A percentile compares a stretch with the other conserved stretches of the same genome.
phyloP scores from a whole-genome alignment of 2,113 vertebrate species.

The Microcebus jonahi region DNA sequence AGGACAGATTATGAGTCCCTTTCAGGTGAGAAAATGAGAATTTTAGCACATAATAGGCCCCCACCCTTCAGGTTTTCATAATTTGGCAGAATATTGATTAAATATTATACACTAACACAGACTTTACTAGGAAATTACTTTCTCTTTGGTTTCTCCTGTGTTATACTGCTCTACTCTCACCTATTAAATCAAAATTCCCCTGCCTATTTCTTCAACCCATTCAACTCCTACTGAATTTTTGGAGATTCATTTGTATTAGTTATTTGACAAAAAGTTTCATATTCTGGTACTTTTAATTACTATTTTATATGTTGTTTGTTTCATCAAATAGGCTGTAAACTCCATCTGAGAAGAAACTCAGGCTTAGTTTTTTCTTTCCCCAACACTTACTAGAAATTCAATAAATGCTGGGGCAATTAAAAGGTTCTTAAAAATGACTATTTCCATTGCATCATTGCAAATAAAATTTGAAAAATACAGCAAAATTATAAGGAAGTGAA shows the following conservation, averaged over 20 bases:
- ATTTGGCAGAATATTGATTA: neutral
- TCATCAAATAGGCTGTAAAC: neutral
- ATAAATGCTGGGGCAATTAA: neutral
- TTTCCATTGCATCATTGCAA: neutral
- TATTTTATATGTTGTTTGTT: neutral
- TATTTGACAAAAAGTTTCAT: neutral
- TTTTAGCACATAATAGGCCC: neutral
- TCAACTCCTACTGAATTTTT: neutral
- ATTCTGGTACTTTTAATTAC: neutral
- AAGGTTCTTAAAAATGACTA: neutral
- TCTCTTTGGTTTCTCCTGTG: neutral
- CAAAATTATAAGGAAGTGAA: neutral
- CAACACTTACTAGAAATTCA: neutral
- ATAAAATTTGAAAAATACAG: neutral
- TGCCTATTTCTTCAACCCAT: neutral
- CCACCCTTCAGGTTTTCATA: neutral
- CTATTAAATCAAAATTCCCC: neutral
- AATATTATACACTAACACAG: neutral
- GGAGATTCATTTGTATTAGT: neutral
- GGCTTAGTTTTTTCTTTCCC: neutral
- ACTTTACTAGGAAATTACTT: neutral
- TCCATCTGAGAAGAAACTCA: neutral
- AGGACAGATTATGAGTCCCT: neutral
- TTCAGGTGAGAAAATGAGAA: slow-evolving; percentile 11
- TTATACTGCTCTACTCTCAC: neutral